Percentiles rank a stretch among this genome's conserved stretches.
These are phyloP conservation scores for Hestina assimilis DNA, from an alignment of 1,140 invertebrate genomes.

Conservation along the genomic window DNA sequence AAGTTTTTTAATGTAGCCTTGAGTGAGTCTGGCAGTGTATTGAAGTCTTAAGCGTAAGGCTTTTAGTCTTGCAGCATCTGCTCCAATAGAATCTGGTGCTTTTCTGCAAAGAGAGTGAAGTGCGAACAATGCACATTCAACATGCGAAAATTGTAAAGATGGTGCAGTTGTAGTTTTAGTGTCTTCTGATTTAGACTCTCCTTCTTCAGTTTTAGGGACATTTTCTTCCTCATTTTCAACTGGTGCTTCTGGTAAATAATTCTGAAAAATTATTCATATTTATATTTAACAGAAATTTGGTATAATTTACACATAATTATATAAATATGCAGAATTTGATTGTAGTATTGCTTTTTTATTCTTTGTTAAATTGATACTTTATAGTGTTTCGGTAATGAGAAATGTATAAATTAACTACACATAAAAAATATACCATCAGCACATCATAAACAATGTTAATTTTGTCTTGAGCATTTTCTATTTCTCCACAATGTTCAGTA, in stretches of 20 bases:
- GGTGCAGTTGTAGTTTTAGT: constrained; percentile 77
- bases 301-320: not conserved
- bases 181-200: constrained; percentile 64
- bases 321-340: too few species aligned
- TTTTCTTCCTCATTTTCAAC: constrained; percentile 80
- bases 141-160: constrained; percentile 93
- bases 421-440: constrained; percentile 84
- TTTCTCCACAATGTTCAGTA: constrained; percentile 84
- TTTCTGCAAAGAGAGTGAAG: constrained; percentile 93
- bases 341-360: too few species aligned
- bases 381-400: too few species aligned
- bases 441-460: constrained; percentile 87
- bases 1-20: constrained; percentile 95
- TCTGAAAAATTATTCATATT: constrained; percentile 68
- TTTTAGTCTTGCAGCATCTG: constrained; percentile 89
- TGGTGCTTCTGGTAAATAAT: constrained; percentile 89
- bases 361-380: too few species aligned
- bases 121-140: constrained; percentile 94
- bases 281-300: not conserved
- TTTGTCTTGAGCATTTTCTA: constrained; percentile 87
- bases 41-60: constrained; percentile 93
- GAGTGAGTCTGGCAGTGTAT: constrained; percentile 94
- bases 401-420: not conserved
- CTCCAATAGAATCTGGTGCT: constrained; percentile 85
- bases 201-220: constrained; percentile 55